Conservation (phyloP, 2,797 vertebrate genomes). For the Leptodactylus fallax region DNA sequence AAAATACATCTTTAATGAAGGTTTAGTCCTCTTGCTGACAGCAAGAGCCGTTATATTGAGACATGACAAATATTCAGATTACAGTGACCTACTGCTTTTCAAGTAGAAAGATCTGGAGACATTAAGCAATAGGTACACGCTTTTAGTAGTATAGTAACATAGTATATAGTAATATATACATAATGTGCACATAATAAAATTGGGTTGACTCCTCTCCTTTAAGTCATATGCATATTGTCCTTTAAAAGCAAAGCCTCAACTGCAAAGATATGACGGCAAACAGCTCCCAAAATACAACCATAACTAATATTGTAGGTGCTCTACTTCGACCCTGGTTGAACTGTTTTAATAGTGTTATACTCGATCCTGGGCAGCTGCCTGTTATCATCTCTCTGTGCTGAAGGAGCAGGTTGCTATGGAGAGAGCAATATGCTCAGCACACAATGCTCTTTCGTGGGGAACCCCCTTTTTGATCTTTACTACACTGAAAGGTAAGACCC, state of each 20-base stretch:
- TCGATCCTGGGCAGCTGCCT: neutral
- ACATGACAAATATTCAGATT: neutral
- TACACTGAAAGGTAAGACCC: too few species aligned
- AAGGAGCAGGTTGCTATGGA: neutral
- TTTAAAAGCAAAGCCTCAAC: neutral
- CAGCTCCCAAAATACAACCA: neutral
- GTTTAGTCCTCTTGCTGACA: neutral
- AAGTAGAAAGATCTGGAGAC: neutral
- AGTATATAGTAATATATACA: too few species aligned
- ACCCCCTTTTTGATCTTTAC: too few species aligned
- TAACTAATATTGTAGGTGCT: neutral
- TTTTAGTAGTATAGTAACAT: too few species aligned
- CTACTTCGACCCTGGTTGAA: neutral
- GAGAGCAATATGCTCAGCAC: too few species aligned
- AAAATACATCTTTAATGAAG: too few species aligned
- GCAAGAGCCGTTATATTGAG: neutral
- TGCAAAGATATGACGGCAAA: neutral
- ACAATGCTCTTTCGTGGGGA: too few species aligned
- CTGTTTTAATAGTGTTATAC: neutral
- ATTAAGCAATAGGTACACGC: neutral
- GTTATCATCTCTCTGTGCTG: neutral
- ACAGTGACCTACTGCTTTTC: neutral
- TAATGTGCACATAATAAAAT: neutral
- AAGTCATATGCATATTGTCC: neutral
- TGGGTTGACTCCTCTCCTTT: too few species aligned